phyloP scores from a whole-genome alignment of 1,140 invertebrate species.

The Dendrolimus kikuchii region DNA sequence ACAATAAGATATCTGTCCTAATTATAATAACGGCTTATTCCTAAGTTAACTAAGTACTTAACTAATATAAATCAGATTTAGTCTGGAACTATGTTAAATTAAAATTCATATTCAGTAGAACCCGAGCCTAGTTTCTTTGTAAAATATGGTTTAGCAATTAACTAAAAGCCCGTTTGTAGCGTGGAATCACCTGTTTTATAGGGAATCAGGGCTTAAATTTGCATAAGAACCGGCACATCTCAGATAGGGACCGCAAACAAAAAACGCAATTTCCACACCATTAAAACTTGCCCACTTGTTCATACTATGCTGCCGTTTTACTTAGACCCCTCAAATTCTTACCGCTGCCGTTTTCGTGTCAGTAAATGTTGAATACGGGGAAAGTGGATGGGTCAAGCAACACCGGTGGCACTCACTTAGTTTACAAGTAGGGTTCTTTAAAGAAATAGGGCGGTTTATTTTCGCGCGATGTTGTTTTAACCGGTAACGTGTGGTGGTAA shows the following conservation, averaged over 20 bases:
- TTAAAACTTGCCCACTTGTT: slow-evolving; percentile 39
- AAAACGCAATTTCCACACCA: slow-evolving; percentile 43
- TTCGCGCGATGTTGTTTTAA: slow-evolving; percentile 13
- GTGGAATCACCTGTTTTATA: too few relatives aligned
- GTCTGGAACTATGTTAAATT: too few relatives aligned
- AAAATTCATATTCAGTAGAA: too few relatives aligned
- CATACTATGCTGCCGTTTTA: slow-evolving; percentile 15
- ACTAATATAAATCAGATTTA: too few relatives aligned
- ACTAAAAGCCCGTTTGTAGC: too few relatives aligned
- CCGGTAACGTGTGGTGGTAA: slow-evolving; percentile 5
- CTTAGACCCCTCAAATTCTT: slow-evolving; percentile 1
- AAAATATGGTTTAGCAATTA: too few relatives aligned
- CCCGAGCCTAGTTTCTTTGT: too few relatives aligned
- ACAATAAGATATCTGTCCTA: too few relatives aligned
- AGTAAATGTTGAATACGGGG: neutral
- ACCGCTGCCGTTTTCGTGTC: too few relatives aligned
- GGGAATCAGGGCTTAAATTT: slow-evolving; percentile 19
- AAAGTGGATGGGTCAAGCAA: slow-evolving; percentile 4
- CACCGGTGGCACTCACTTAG: slow-evolving; percentile 11
- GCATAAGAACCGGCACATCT: slow-evolving; percentile 25
- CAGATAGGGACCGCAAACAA: slow-evolving; percentile 21
- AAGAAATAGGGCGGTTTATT: slow-evolving; percentile 20
- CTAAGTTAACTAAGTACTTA: too few relatives aligned
- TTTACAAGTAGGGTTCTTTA: slow-evolving; percentile 12
- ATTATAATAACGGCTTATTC: too few relatives aligned